Conservation (phyloP, 2,888 invertebrate genomes). For the Apantesis nais region DNA sequence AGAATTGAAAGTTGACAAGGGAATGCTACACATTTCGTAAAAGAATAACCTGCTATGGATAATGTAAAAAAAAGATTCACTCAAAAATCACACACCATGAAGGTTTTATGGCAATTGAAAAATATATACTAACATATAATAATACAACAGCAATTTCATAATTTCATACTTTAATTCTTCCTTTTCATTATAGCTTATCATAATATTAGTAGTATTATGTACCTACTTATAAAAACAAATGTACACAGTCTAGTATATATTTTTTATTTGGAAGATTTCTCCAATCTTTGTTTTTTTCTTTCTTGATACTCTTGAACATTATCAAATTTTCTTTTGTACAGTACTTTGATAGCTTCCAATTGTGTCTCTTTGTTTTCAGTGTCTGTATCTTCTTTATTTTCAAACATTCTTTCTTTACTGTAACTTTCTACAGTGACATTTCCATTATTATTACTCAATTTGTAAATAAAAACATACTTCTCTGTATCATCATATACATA, state of each 20-base stretch:
- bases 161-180: too few relatives aligned
- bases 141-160: too few relatives aligned
- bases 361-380: constrained; percentile 44
- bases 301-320: constrained; percentile 92
- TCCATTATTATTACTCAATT: constrained; percentile 56
- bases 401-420: constrained; percentile 61
- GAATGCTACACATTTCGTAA: too few relatives aligned
- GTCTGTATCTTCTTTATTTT: constrained; percentile 41
- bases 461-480: constrained; percentile 66
- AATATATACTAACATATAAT: too few relatives aligned
- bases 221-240: too few relatives aligned
- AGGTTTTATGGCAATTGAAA: too few relatives aligned
- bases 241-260: not conserved
- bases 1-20: too few relatives aligned
- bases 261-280: constrained; percentile 64
- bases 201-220: too few relatives aligned
- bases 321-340: constrained; percentile 92
- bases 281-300: constrained; percentile 89
- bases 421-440: constrained; percentile 48
- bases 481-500: constrained; percentile 68
- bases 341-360: constrained; percentile 78
- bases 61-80: too few relatives aligned
- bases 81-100: too few relatives aligned
- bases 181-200: too few relatives aligned
- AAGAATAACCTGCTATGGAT: too few relatives aligned